phyloP scores from a whole-genome alignment of 2,797 vertebrate genomes.

The Buceros bicornis region DNA sequence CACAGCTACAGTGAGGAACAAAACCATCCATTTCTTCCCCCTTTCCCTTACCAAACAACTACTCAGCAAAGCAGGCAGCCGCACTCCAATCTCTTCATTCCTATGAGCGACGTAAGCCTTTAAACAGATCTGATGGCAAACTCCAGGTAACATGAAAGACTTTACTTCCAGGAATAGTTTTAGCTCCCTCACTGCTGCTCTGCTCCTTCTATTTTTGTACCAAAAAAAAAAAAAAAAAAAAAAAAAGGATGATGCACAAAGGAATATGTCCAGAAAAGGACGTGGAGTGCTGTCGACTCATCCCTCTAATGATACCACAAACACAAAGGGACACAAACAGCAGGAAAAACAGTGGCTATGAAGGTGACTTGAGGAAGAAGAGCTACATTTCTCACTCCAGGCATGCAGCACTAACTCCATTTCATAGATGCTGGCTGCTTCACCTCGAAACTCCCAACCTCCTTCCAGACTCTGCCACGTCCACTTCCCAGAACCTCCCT shows the following conservation, averaged over 20 bases:
- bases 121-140: background rate
- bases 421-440: background rate
- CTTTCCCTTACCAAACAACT: background rate
- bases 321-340: background rate
- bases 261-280: background rate
- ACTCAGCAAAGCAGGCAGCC: background rate
- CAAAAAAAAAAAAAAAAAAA: background rate
- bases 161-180: background rate
- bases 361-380: background rate
- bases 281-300: background rate
- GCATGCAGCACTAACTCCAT: background rate
- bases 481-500: background rate
- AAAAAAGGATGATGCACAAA: background rate
- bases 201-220: background rate
- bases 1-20: background rate
- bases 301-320: background rate
- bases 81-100: background rate
- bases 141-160: background rate
- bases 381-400: background rate
- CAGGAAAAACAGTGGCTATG: background rate
- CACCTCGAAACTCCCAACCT: background rate
- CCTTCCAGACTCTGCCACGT: conserved; percentile 8
- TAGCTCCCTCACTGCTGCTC: accelerated
- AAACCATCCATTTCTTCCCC: background rate
- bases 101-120: background rate